Percentiles rank a stretch among this genome's conserved stretches.
These are phyloP conservation scores for Trilocha varians DNA, from an alignment of 2,888 invertebrate species.

Conservation along the genomic window DNA sequence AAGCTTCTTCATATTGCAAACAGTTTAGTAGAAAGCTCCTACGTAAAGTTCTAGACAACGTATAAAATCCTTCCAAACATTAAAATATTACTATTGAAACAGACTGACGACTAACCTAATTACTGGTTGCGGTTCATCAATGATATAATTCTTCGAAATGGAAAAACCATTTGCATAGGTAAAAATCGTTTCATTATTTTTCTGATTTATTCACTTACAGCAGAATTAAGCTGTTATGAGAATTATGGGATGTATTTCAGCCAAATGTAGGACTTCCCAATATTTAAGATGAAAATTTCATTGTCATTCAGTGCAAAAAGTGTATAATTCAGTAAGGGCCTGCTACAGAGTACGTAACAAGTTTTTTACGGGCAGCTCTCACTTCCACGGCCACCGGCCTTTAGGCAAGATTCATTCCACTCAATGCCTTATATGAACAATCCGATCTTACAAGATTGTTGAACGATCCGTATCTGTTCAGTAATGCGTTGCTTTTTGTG, in stretches of 20 bases:
- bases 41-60: not conserved
- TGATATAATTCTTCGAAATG: no score
- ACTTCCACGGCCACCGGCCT: conserved; percentile 34
- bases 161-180: no score
- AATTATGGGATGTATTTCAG: no score
- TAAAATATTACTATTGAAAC: no score
- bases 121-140: no score
- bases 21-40: not conserved
- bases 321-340: conserved; percentile 56
- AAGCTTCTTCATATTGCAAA: not conserved
- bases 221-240: no score
- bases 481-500: not conserved
- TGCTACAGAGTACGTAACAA: conserved; percentile 46
- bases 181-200: no score
- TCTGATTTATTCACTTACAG: no score
- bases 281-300: no score
- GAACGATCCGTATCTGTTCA: not conserved
- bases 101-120: no score
- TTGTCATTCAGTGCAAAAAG: conserved; percentile 6
- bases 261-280: no score
- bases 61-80: no score
- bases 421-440: conserved; percentile 30
- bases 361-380: conserved; percentile 42
- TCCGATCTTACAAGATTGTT: not conserved
- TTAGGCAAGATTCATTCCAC: conserved; percentile 27